Percentiles rank a stretch among this genome's conserved stretches.
Evolutionary conservation across 2,888 invertebrate genomes (phyloP).

Genomic region (Ormyrus thymus): DNA sequence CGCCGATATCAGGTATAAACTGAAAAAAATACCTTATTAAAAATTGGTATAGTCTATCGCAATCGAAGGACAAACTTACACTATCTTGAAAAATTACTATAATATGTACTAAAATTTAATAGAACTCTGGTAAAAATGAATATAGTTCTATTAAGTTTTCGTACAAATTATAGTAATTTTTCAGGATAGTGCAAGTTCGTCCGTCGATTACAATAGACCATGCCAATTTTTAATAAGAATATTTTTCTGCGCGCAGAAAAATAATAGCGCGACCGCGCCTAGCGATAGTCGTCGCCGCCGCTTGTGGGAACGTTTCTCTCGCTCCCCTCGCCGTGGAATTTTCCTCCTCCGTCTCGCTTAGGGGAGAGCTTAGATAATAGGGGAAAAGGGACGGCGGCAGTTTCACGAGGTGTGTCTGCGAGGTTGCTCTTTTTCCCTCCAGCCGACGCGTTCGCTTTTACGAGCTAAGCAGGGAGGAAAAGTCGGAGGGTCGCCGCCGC

Average conservation of each 20-base stretch:
- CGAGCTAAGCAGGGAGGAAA: background rate
- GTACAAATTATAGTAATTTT: too few species aligned
- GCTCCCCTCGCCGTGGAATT: constrained; percentile 10
- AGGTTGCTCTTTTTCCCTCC: constrained; percentile 25
- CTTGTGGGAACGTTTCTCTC: constrained; percentile 15
- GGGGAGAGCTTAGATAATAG: background rate
- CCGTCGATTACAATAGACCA: too few species aligned
- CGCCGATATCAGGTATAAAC: constrained; percentile 12
- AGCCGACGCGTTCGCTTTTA: constrained; percentile 10
- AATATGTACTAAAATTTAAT: too few species aligned
- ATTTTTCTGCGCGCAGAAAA: too few species aligned
- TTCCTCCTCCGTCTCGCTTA: background rate
- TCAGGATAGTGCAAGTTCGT: too few species aligned
- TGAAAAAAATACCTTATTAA: too few species aligned
- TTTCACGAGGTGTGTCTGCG: constrained; percentile 20
- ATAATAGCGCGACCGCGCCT: constrained; percentile 5
- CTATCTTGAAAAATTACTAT: too few species aligned
- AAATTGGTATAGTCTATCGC: too few species aligned
- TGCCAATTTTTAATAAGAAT: too few species aligned
- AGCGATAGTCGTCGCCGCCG: background rate
- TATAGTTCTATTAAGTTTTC: too few species aligned
- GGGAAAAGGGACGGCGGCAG: constrained; percentile 10
- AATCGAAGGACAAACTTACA: too few species aligned
- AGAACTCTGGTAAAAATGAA: too few species aligned
- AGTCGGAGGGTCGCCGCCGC: background rate